Percentiles rank a stretch among this genome's conserved stretches.
Conservation (phyloP, 2,888 invertebrate genomes). For the Lepidocyrtoides sp. region DNA sequence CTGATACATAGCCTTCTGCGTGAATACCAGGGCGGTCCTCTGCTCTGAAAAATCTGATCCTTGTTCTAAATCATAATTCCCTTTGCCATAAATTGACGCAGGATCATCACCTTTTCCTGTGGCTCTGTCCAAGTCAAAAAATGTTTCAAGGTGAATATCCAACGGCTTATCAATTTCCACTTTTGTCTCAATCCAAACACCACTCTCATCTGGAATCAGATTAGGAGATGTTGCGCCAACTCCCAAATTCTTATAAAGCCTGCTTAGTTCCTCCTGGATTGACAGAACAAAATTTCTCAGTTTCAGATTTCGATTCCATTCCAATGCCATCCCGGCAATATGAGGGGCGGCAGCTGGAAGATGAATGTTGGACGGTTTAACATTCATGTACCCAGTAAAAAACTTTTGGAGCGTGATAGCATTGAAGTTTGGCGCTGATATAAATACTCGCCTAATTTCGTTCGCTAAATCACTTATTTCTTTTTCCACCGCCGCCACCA, state of each 20-base stretch:
- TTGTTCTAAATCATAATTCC: not conserved
- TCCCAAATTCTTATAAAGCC: not conserved
- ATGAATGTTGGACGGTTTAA: too few relatives aligned
- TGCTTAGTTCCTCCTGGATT: not conserved
- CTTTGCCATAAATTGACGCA: not conserved
- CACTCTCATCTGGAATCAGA: not conserved
- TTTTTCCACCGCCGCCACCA: not conserved
- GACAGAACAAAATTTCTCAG: conserved; percentile 33
- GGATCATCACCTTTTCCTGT: not conserved
- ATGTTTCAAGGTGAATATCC: not conserved
- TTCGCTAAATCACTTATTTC: not conserved
- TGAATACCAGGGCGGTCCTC: not conserved
- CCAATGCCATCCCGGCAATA: not conserved
- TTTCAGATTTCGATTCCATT: not conserved
- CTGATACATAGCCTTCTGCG: not conserved
- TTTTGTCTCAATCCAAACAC: not conserved
- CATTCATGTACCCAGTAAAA: too few relatives aligned
- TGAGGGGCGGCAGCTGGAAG: too few relatives aligned
- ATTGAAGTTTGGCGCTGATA: not conserved
- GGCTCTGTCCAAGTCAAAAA: not conserved
- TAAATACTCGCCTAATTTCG: not conserved
- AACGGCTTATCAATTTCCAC: not conserved
- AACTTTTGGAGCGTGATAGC: not conserved
- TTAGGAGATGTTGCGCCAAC: too few relatives aligned
- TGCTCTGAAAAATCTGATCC: not conserved